Evolutionary conservation across 1,140 invertebrate genomes (phyloP), one percentile per base, ranked within the genome.

Genomic region (Lepidurus packardi): DNA sequence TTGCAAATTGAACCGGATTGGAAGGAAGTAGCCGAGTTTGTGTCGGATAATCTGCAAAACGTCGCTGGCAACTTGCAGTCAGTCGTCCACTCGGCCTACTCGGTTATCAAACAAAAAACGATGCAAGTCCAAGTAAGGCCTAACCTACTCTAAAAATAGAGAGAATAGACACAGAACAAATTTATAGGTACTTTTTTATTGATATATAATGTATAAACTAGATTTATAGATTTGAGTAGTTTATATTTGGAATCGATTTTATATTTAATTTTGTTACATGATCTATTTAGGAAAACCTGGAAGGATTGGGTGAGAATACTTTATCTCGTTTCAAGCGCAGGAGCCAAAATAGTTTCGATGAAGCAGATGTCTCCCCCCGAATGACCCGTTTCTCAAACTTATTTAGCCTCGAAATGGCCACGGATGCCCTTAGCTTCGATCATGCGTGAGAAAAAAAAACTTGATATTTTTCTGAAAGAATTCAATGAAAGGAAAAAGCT

Each of bases 51-150:
- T 81, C 81, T 85, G 34, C 82, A 84, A 76, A 83, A 83, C 73
- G 84, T 83, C 43, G 83, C 83, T 74, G 83, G 82, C 75, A 85
- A 85, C 80, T 74, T 85, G 13, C 81, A 82, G 9, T 82, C 82
- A 21, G 84, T 82, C 24, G 86, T 87, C 10, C 84, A 83, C 13
- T 87, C 85, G n/a, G 85, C 86, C 1, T 88, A 86, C 80, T 87
- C 86, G 1, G 85, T 86, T 6, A 82, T 88, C 77, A 82, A 85
- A 1, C 87, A 88, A 79, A 87, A 86, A 76, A 88, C 87, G 6
- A 84, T 86, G n/a, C 86, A 87, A 78, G 85, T 88, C 74, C 87
- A 88, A 81, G 87, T 83, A 81, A 78, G 34, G 16, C 34, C 13
- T 75, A 4, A 34, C 1, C 34, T 34, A 34, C 2, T 34, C 53